Percentiles rank a stretch among this genome's conserved stretches.
Evolutionary conservation across 2,888 invertebrate species (phyloP).

Genomic region (Azorinus chamasolen): DNA sequence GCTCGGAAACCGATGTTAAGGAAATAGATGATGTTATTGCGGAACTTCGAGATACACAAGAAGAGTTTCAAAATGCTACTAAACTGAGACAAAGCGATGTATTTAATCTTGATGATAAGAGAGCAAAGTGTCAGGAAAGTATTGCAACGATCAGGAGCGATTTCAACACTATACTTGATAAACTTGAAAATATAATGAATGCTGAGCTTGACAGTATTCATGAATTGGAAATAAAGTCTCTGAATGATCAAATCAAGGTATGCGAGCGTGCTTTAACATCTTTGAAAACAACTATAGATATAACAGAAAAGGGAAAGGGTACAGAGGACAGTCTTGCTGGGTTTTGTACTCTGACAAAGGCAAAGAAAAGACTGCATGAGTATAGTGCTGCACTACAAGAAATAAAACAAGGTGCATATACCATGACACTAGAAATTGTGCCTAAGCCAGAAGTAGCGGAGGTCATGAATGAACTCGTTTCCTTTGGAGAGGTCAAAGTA

Average conservation of each 20-base stretch:
- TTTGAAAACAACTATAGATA: constrained; percentile 15
- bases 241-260: constrained; percentile 36
- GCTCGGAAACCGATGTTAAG: constrained; percentile 39
- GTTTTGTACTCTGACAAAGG: constrained; percentile 39
- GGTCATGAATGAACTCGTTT: constrained; percentile 15
- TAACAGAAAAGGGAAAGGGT: constrained; percentile 26
- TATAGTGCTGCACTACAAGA: constrained; percentile 34
- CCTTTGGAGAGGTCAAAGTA: constrained; percentile 32
- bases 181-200: constrained; percentile 31
- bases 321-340: constrained; percentile 49
- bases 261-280: constrained; percentile 40
- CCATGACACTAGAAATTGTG: constrained; percentile 16
- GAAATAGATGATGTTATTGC: constrained; percentile 31
- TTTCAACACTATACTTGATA: constrained; percentile 46
- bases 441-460: constrained; percentile 27
- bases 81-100: constrained; percentile 40
- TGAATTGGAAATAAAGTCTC: constrained; percentile 23
- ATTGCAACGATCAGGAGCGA: constrained; percentile 38
- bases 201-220: constrained; percentile 28
- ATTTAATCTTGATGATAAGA: constrained; percentile 32
- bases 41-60: constrained; percentile 13
- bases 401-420: constrained; percentile 51
- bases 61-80: constrained; percentile 38
- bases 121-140: constrained; percentile 18
- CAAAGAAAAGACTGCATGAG: constrained; percentile 34